Evolutionary conservation across 2,797 vertebrate species (phyloP).

Genomic region (Hippocampus kuda): DNA sequence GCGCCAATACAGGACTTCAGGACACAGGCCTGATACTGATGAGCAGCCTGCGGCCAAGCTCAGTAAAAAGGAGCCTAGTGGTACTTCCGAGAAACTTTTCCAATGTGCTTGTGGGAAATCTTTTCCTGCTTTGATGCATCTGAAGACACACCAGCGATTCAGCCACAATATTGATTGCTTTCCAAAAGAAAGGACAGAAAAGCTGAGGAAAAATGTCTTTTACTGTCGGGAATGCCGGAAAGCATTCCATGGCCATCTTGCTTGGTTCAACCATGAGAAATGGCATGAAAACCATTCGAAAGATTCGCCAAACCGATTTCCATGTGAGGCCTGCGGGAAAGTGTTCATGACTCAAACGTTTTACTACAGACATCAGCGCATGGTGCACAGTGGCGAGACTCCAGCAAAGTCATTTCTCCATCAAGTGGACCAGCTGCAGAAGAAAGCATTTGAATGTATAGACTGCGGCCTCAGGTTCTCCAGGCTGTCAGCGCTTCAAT

Average conservation of each 20-base stretch:
- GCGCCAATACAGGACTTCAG: slow-evolving; percentile 40
- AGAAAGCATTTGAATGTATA: slow-evolving; percentile 70
- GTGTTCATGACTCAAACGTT: slow-evolving; percentile 63
- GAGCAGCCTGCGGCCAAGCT: slow-evolving; percentile 32
- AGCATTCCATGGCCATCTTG: slow-evolving; percentile 52
- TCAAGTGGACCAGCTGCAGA: slow-evolving; percentile 71
- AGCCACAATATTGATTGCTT: slow-evolving; percentile 53
- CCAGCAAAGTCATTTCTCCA: slow-evolving; percentile 70
- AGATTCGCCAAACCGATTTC: slow-evolving; percentile 45
- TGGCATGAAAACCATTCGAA: slow-evolving; percentile 51
- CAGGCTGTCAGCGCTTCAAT: slow-evolving; percentile 66
- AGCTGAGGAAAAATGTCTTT: slow-evolving; percentile 53
- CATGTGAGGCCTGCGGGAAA: slow-evolving; percentile 69
- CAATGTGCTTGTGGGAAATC: slow-evolving; percentile 68
- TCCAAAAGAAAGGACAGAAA: slow-evolving; percentile 42
- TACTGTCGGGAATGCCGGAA: slow-evolving; percentile 66
- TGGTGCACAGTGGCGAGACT: slow-evolving; percentile 60
- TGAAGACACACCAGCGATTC: slow-evolving; percentile 69
- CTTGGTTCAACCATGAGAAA: slow-evolving; percentile 59
- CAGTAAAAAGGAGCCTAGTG: slow-evolving; percentile 18
- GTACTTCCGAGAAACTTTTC: slow-evolving; percentile 41
- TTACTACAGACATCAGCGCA: slow-evolving; percentile 65
- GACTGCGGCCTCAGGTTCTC: slow-evolving; percentile 71
- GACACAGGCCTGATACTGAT: slow-evolving; percentile 8
- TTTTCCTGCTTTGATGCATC: slow-evolving; percentile 52